Base-by-base conservation (phyloP, 2,888 invertebrate genomes). In the Mesorhabditis sp. region DNA sequence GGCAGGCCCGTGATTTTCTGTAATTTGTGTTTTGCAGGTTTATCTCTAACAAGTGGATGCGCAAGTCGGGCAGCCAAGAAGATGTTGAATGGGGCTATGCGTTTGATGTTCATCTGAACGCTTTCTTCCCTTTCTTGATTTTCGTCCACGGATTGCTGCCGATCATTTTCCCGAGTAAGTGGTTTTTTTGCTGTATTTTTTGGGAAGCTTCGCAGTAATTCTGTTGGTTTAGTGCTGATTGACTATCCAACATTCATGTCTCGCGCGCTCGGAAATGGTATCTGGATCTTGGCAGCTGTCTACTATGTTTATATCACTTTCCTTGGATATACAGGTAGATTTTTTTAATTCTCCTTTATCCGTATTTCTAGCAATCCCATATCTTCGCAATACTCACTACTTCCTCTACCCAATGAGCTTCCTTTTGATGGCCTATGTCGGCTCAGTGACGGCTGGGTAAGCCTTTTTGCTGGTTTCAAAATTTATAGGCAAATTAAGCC, bases 61-160 rank as follows among this genome's bases (percentile, higher is more conserved):
- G 91, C 4, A 89, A 90, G 69, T 78, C 81, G 62, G 70, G 70
- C 62, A 90, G 90, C 62, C 91, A 91, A 83, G 28, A 28, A 28
- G 93, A 96, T 87, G 90, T 90, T n/a, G 97, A 98, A 87, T 98
- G 97, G 97, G 97, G 93, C 4, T 98, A 95, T 88, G 92, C 94
- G 28, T 98, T 98, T 87, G 97, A 98, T 87, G 94, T 98, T 4
- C 97, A 98, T 88, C 90, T 98, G 82, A 98, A 98, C 88, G 97
- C 97, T 4, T 94, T 95, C 88, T 96, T 96, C 87, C 97, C 97
- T n/a, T 91, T 95, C 2, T 89, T 97, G 15, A 92, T 95, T 76
- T 90, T 97, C 80, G 89, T 98, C 70, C 96, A 98, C 87, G 92
- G 94, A 82, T 90, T 96, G 82, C 93, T 95, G 86, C 90, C 96